A percentile compares a stretch with the other conserved stretches of the same genome.
These are phyloP conservation scores for Acinonyx jubatus DNA, from an alignment of 2,113 vertebrate species.

Conservation along the genomic window DNA sequence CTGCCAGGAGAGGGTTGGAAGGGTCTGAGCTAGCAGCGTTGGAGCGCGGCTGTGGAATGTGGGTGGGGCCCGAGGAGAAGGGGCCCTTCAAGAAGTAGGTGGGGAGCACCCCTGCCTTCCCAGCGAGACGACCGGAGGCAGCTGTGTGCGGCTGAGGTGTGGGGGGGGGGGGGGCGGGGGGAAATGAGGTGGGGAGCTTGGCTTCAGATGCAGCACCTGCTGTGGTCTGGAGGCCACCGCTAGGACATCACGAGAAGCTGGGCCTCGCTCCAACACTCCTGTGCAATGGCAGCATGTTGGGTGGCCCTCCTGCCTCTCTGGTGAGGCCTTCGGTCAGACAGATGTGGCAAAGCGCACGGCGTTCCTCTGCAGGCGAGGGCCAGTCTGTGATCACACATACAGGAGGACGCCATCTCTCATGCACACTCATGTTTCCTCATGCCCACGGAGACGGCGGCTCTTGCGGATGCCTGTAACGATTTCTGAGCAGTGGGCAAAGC, in stretches of 20 bases:
- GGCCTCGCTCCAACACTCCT: not conserved
- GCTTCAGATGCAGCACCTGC: conserved; percentile 56
- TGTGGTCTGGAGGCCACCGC: not conserved
- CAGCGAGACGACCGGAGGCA: conserved; percentile 28
- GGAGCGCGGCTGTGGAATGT: conserved; percentile 52
- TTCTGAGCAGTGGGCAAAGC: not conserved
- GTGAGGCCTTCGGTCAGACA: not conserved
- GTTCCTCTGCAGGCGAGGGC: not conserved
- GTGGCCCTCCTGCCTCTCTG: not conserved
- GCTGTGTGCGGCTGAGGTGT: conserved; percentile 46
- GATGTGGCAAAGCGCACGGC: not conserved
- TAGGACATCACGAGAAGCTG: not conserved
- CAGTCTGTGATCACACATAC: not conserved
- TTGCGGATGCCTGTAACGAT: not conserved
- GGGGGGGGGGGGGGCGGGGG: no score
- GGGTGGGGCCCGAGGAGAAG: conserved; percentile 37
- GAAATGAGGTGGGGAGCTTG: conserved; percentile 37
- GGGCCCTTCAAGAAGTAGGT: conserved; percentile 47
- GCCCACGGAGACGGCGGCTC: not conserved
- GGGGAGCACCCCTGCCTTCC: not conserved
- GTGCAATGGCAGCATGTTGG: not conserved
- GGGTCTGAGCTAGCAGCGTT: conserved; percentile 39
- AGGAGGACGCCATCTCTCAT: not conserved
- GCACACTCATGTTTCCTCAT: not conserved
- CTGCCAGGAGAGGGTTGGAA: conserved; percentile 50